Percentiles rank a stretch among this genome's conserved stretches.
These are phyloP conservation scores for Chironomus riparius DNA, from an alignment of 2,888 invertebrate species.

Conservation along the genomic window DNA sequence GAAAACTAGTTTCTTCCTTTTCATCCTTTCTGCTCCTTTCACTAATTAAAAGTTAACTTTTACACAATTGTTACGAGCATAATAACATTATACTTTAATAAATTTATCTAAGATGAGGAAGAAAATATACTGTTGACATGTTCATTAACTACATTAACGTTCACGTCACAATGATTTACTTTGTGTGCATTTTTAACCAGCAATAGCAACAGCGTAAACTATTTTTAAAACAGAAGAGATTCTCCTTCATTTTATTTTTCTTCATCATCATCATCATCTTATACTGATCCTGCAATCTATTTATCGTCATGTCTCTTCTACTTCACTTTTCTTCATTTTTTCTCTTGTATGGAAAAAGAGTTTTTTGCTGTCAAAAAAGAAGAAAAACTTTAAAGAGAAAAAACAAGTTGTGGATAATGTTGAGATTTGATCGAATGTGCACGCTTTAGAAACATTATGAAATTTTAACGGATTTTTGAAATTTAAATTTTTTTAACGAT, in stretches of 20 bases:
- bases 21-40: no score
- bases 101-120: no score
- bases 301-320: background rate
- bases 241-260: background rate
- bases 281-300: background rate
- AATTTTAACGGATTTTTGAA: no score
- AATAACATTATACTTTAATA: no score
- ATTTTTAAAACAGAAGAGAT: background rate
- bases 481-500: no score
- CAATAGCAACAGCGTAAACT: background rate
- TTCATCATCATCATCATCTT: background rate
- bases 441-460: no score
- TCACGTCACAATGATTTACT: background rate
- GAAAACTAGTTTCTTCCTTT: no score
- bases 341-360: background rate
- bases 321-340: background rate
- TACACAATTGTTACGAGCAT: no score
- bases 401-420: background rate
- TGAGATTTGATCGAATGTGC: no score
- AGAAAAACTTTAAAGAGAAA: background rate
- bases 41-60: no score
- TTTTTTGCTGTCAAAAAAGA: background rate
- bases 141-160: background rate
- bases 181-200: background rate
- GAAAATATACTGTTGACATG: background rate